phyloP scores from a whole-genome alignment of 2,113 vertebrate genomes.

The Sphaerodactylus townsendi region DNA sequence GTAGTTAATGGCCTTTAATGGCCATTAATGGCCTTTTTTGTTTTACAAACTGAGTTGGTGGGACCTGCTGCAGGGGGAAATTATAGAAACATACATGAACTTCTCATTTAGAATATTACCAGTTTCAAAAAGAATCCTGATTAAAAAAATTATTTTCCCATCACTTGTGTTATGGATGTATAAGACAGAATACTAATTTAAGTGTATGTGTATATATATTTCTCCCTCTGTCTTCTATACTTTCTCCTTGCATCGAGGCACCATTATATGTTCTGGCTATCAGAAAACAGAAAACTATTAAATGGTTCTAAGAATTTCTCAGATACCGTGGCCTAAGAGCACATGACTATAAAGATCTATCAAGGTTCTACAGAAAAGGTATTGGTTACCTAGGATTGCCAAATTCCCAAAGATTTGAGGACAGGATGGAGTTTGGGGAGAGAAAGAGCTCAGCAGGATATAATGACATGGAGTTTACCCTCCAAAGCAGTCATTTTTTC shows the following conservation, averaged over 20 bases:
- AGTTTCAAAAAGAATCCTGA: background rate
- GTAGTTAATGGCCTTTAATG: no score
- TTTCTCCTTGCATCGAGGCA: slow-evolving; percentile 4
- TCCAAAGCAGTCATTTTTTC: no score
- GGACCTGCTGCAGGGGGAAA: rapidly evolving
- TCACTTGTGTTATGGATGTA: background rate
- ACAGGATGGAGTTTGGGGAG: no score
- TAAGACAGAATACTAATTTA: no score
- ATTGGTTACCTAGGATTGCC: background rate
- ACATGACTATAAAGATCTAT: background rate
- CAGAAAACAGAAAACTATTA: slow-evolving; percentile 42
- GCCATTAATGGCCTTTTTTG: background rate
- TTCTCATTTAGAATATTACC: slow-evolving; percentile 3
- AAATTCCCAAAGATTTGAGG: no score
- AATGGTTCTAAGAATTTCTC: slow-evolving; percentile 33
- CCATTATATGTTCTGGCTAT: background rate
- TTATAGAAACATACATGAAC: background rate
- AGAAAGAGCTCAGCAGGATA: no score
- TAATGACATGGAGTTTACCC: no score
- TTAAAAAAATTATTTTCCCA: slow-evolving; percentile 8
- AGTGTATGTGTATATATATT: no score
- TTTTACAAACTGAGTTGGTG: background rate
- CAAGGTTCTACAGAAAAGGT: slow-evolving; percentile 6
- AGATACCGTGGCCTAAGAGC: background rate
- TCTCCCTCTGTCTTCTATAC: no score